Conservation (phyloP, 2,888 invertebrate species). For the Cantharis rufa region DNA sequence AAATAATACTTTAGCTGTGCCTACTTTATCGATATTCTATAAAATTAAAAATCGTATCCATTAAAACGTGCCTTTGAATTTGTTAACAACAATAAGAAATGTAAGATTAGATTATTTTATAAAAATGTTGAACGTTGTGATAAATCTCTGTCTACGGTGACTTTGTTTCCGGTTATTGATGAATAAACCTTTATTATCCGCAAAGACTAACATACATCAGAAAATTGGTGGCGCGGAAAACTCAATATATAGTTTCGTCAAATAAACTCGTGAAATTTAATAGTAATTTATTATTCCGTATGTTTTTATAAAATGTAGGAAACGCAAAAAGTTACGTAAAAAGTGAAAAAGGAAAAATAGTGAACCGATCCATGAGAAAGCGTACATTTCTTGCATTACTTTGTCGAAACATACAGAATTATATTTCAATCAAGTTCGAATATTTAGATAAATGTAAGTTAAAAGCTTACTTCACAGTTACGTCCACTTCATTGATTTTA, state of each 20-base stretch:
- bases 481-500: neutral
- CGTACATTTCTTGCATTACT: neutral
- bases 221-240: constrained; percentile 17
- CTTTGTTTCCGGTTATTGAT: constrained; percentile 25
- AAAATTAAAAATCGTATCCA: neutral
- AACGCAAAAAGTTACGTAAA: neutral
- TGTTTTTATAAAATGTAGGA: neutral
- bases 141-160: constrained; percentile 15
- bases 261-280: constrained; percentile 7
- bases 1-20: neutral
- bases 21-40: neutral
- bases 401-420: neutral
- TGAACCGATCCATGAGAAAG: neutral
- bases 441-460: neutral
- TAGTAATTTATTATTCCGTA: constrained; percentile 15
- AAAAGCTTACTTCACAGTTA: neutral
- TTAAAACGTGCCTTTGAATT: constrained; percentile 6
- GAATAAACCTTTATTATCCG: constrained; percentile 13
- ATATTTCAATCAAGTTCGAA: neutral
- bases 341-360: neutral
- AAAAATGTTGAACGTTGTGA: constrained; percentile 3
- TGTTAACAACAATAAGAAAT: constrained; percentile 3
- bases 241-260: constrained; percentile 21
- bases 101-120: neutral
- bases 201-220: constrained; percentile 19